Evolutionary conservation across 2,888 invertebrate genomes (phyloP).

Genomic region (Lomographa bimaculata): DNA sequence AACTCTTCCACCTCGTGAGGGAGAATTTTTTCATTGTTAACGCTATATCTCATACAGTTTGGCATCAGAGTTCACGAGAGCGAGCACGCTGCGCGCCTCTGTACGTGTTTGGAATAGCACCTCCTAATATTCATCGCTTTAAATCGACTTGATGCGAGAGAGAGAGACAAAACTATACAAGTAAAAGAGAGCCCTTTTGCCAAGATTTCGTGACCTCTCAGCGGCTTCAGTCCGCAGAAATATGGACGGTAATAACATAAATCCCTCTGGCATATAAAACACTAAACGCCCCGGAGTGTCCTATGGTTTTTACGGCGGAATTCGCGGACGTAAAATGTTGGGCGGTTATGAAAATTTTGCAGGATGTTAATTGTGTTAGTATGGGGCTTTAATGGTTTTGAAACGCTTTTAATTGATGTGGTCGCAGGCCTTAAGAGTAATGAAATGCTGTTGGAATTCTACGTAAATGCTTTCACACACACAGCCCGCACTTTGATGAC

Average conservation of each 20-base stretch:
- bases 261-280: constrained; percentile 84
- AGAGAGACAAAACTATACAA: constrained; percentile 54
- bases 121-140: constrained; percentile 80
- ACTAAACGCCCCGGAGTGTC: constrained; percentile 81
- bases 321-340: constrained; percentile 54
- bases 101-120: constrained; percentile 78
- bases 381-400: constrained; percentile 35
- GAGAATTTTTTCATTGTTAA: constrained; percentile 75
- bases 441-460: too few species aligned
- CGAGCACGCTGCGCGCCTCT: constrained; percentile 60
- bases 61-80: constrained; percentile 80
- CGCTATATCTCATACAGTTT: constrained; percentile 72
- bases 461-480: too few species aligned
- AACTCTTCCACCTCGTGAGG: constrained; percentile 73
- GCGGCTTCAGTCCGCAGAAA: constrained; percentile 79
- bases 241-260: constrained; percentile 84
- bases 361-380: constrained; percentile 41
- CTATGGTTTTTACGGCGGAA: constrained; percentile 66
- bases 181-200: constrained; percentile 53
- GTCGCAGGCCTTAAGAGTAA: constrained; percentile 6
- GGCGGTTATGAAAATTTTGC: constrained; percentile 61
- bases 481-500: too few species aligned
- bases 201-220: constrained; percentile 83
- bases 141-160: constrained; percentile 62
- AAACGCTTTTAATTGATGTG: constrained; percentile 14